Conservation (phyloP, 2,113 vertebrate species). For the Ivindomyrus marchei region DNA sequence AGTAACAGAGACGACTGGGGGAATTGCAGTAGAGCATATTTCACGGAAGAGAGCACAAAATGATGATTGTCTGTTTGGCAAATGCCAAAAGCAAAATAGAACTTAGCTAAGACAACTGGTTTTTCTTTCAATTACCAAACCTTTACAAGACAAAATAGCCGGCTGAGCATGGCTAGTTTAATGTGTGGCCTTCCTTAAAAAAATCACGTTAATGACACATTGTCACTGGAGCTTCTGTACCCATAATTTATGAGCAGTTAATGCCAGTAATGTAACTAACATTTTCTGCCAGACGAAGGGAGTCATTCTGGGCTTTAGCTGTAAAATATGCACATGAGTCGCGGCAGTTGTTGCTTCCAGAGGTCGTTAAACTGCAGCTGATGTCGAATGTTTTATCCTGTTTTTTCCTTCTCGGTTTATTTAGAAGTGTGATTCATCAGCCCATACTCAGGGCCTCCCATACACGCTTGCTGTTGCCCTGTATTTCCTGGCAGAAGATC, state of each 20-base stretch:
- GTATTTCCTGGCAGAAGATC: conserved; percentile 55
- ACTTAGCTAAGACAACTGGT: neutral
- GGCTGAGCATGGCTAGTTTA: neutral
- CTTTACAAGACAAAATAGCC: neutral
- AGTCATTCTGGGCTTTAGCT: neutral
- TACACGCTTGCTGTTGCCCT: conserved; percentile 38
- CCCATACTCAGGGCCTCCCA: conserved; percentile 29
- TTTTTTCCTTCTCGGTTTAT: conserved; percentile 30
- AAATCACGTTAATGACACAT: neutral
- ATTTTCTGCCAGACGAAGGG: neutral
- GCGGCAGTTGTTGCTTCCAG: conserved; percentile 16
- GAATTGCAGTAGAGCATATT: neutral
- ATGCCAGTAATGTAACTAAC: neutral
- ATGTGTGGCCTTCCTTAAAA: neutral
- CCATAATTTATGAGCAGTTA: conserved; percentile 4
- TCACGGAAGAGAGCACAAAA: neutral
- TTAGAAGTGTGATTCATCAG: conserved; percentile 30
- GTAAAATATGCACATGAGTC: conserved; percentile 3
- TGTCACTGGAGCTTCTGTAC: neutral
- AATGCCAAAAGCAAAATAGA: neutral
- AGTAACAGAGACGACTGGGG: neutral
- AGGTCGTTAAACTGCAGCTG: conserved; percentile 26
- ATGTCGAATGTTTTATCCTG: neutral
- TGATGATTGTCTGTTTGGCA: neutral
- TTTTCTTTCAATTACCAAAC: neutral